Conservation (phyloP, 2,113 vertebrate species). For the Mugil cephalus region DNA sequence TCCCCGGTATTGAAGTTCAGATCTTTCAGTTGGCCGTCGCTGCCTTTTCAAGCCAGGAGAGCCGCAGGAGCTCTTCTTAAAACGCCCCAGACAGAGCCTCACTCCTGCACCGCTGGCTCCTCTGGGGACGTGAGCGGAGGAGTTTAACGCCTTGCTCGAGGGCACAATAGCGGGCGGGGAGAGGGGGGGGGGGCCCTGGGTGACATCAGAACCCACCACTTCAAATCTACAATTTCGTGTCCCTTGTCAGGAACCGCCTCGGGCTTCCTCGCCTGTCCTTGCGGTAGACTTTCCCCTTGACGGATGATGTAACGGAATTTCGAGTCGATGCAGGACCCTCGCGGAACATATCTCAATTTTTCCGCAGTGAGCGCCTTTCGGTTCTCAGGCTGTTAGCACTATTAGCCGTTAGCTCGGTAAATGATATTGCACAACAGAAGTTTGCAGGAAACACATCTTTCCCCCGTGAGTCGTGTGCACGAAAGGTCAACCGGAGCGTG, state of each 20-base stretch:
- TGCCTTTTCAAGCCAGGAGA: slow-evolving; percentile 17
- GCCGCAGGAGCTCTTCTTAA: slow-evolving; percentile 22
- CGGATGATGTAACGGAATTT: slow-evolving; percentile 51
- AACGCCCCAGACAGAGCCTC: slow-evolving; percentile 9
- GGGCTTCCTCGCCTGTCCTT: slow-evolving; percentile 8
- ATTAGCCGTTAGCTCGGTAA: background rate
- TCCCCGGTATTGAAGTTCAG: slow-evolving; percentile 43
- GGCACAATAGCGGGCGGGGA: slow-evolving; percentile 20
- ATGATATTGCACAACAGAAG: slow-evolving; percentile 13
- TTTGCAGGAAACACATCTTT: slow-evolving; percentile 20
- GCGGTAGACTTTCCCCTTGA: slow-evolving; percentile 36
- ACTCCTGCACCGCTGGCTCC: slow-evolving; percentile 17
- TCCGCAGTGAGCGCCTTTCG: too few species aligned
- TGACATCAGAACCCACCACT: slow-evolving; percentile 53
- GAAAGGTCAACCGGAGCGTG: slow-evolving; percentile 65
- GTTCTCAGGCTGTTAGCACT: slow-evolving; percentile 9
- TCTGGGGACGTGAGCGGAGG: slow-evolving; percentile 13
- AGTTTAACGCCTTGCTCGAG: slow-evolving; percentile 58
- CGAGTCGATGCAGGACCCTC: slow-evolving; percentile 23
- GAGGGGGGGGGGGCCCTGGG: slow-evolving; percentile 8
- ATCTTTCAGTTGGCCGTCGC: slow-evolving; percentile 30
- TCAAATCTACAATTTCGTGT: slow-evolving; percentile 25
- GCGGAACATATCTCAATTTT: slow-evolving; percentile 4
- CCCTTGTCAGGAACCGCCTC: slow-evolving; percentile 32
- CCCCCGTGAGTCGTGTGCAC: slow-evolving; percentile 27